Evolutionary conservation across 1,140 invertebrate genomes (phyloP).

Genomic region (Musca domestica): DNA sequence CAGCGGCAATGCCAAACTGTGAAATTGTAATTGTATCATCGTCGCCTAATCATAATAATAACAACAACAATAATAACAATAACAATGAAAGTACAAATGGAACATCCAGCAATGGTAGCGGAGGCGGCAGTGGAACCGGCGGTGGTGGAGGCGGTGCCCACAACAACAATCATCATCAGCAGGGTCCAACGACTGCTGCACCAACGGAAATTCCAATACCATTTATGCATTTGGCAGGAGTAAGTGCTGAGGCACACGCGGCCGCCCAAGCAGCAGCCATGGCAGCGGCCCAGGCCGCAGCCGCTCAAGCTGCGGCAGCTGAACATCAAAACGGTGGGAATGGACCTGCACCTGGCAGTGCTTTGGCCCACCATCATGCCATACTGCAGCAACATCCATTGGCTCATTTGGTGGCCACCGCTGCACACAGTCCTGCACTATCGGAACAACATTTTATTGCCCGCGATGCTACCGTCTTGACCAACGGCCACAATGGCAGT

Average conservation of each 20-base stretch:
- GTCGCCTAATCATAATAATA: slow-evolving; percentile 42
- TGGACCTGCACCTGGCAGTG: slow-evolving; percentile 17
- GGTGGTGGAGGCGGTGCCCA: slow-evolving; percentile 29
- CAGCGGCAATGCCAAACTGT: slow-evolving; percentile 50
- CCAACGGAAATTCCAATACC: slow-evolving; percentile 46
- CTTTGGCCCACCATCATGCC: slow-evolving; percentile 14
- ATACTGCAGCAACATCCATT: slow-evolving; percentile 36
- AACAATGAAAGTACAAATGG: slow-evolving; percentile 30
- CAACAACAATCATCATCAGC: slow-evolving; percentile 38
- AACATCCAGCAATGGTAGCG: neutral
- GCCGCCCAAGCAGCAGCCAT: slow-evolving; percentile 50
- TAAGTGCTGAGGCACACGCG: slow-evolving; percentile 45
- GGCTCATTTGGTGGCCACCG: slow-evolving; percentile 39
- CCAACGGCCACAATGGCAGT: slow-evolving; percentile 38
- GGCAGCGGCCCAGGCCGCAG: slow-evolving; percentile 49
- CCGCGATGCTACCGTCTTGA: slow-evolving; percentile 18
- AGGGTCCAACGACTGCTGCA: slow-evolving; percentile 23
- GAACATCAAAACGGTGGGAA: slow-evolving; percentile 37
- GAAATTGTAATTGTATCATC: slow-evolving; percentile 51
- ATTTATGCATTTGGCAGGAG: slow-evolving; percentile 47
- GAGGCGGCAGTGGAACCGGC: slow-evolving; percentile 21
- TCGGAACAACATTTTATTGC: slow-evolving; percentile 35
- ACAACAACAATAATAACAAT: slow-evolving; percentile 48
- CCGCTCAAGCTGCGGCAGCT: slow-evolving; percentile 49
- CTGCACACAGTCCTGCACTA: slow-evolving; percentile 36